Percentiles rank a stretch among this genome's conserved stretches.
Conservation (phyloP, 2,113 vertebrate genomes). For the Tragelaphus scriptus region DNA sequence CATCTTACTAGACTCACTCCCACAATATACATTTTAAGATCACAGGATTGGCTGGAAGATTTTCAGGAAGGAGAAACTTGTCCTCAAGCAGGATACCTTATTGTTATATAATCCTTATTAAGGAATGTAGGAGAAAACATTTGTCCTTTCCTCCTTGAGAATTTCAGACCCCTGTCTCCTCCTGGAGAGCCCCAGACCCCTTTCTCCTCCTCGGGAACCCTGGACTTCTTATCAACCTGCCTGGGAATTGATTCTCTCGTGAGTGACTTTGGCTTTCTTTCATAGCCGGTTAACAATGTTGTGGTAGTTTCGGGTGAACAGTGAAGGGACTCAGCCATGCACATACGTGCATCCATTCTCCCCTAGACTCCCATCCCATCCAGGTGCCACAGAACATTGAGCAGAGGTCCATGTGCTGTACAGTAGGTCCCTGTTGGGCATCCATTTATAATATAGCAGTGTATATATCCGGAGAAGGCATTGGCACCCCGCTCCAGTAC, state of each 20-base stretch:
- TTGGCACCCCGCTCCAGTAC: too few species aligned
- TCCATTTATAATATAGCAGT: neutral
- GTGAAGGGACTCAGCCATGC: neutral
- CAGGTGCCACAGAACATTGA: neutral
- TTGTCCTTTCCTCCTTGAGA: neutral
- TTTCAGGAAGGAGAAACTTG: neutral
- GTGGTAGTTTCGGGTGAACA: neutral
- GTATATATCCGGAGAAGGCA: neutral
- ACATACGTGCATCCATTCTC: neutral
- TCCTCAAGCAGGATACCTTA: neutral
- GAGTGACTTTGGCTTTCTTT: neutral
- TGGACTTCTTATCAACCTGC: neutral
- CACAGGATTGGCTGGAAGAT: neutral
- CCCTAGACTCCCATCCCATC: neutral
- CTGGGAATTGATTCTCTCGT: neutral
- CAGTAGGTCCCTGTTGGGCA: neutral
- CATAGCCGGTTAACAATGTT: neutral
- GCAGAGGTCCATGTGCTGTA: neutral
- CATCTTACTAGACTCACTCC: neutral
- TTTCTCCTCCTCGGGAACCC: neutral
- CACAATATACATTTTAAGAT: neutral
- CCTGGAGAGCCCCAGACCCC: neutral
- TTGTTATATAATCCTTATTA: neutral
- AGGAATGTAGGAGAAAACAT: neutral
- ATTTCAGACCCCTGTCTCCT: neutral